These are phyloP conservation scores for Anolis carolinensis DNA, from an alignment of 2,113 vertebrate genomes.

Conservation along the genomic window DNA sequence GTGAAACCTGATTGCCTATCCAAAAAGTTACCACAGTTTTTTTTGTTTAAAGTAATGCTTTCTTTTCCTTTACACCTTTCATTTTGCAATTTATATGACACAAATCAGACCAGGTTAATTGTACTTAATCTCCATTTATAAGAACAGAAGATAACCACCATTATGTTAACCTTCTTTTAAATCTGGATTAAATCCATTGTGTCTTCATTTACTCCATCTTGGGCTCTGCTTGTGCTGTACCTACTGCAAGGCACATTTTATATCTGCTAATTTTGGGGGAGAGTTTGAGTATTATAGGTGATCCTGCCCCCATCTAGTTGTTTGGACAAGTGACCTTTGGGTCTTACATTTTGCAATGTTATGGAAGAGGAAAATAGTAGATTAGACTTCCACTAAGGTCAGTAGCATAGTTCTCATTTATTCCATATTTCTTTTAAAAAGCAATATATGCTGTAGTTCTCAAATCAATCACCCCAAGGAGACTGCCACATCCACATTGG, in stretches of 20 bases:
- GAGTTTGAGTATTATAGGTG: neutral
- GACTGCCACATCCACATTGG: neutral
- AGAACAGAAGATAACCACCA: neutral
- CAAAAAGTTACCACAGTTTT: neutral
- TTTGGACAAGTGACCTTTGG: neutral
- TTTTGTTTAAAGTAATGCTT: no score
- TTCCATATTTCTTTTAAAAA: neutral
- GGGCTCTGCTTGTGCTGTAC: neutral
- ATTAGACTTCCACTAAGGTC: neutral
- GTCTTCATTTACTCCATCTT: neutral
- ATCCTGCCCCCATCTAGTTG: neutral
- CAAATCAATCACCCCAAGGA: no score
- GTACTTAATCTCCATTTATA: neutral
- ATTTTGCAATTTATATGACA: neutral
- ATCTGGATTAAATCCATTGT: neutral
- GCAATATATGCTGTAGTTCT: constrained; percentile 12
- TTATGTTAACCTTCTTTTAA: neutral
- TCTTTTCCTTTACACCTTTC: constrained; percentile 1
- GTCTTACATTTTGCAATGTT: neutral
- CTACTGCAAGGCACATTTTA: neutral
- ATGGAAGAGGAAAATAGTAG: neutral
- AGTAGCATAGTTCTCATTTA: constrained; percentile 12
- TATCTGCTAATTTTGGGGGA: neutral
- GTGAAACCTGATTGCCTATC: neutral
- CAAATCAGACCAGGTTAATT: neutral